These are phyloP conservation scores for Hydrocynus forskahlii DNA, from an alignment of 2,797 vertebrate genomes.

Conservation along the genomic window DNA sequence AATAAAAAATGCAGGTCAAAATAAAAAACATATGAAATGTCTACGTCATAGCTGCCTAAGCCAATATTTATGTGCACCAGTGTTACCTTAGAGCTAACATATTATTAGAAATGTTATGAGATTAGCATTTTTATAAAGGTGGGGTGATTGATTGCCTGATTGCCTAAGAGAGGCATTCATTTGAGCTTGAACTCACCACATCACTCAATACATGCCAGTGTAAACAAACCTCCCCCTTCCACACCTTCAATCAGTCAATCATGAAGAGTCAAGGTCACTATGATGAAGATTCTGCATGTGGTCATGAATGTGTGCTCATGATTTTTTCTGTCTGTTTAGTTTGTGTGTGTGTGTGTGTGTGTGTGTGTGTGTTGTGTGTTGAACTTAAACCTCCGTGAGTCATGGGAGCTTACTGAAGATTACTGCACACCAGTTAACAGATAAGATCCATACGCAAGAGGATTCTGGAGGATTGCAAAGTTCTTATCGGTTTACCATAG, in stretches of 20 bases:
- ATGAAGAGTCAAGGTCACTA: background rate
- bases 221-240: conserved; percentile 22
- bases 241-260: conserved; percentile 7
- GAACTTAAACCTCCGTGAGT: conserved; percentile 15
- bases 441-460: conserved; percentile 40
- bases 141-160: conserved; percentile 15
- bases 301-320: background rate
- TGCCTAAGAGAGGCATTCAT: conserved; percentile 14
- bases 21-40: too few species aligned
- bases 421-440: conserved; percentile 16
- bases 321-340: background rate
- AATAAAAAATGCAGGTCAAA: too few species aligned
- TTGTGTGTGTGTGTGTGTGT: background rate
- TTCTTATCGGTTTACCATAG: conserved; percentile 35
- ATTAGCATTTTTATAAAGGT: background rate
- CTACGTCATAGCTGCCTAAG: too few species aligned
- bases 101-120: too few species aligned
- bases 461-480: conserved; percentile 32
- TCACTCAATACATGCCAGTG: background rate
- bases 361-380: conserved; percentile 4
- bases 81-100: too few species aligned
- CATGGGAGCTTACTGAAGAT: conserved; percentile 40
- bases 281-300: background rate
- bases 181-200: conserved; percentile 23
- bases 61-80: too few species aligned